Evolutionary conservation across 2,888 invertebrate genomes (phyloP).

Genomic region (Campoplex capitator): DNA sequence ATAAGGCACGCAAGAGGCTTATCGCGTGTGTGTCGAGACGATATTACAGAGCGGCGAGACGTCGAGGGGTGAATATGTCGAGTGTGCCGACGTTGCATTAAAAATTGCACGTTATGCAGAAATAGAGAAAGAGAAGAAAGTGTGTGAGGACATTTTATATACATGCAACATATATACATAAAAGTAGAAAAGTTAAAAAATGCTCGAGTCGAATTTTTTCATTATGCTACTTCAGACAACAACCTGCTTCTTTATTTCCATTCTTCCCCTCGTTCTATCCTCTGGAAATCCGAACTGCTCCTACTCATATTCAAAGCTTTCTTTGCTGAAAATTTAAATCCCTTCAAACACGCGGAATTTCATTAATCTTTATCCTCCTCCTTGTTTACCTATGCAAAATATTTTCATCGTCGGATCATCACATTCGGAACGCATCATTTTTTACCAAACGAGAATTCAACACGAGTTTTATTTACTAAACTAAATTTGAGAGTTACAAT

Average conservation of each 20-base stretch:
- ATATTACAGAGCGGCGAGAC: constrained; percentile 70
- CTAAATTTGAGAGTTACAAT: neutral
- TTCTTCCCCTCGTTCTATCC: neutral
- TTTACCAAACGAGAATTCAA: neutral
- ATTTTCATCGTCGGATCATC: neutral
- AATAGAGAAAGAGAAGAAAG: constrained; percentile 60
- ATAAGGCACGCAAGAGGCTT: constrained; percentile 62
- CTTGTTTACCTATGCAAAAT: constrained; percentile 2
- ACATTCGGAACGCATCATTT: neutral
- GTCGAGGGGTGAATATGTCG: constrained; percentile 62
- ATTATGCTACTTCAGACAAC: neutral
- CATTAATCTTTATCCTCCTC: neutral
- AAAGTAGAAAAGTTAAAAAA: constrained; percentile 68
- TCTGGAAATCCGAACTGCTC: neutral
- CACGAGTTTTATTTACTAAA: neutral
- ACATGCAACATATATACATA: neutral
- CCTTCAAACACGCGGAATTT: neutral
- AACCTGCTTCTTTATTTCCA: constrained; percentile 15
- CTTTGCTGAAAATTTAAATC: neutral
- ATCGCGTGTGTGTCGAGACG: constrained; percentile 68
- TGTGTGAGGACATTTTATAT: neutral
- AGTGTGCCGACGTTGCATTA: constrained; percentile 72
- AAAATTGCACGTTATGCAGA: constrained; percentile 56
- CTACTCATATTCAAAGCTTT: neutral
- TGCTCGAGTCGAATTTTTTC: constrained; percentile 35